These are phyloP conservation scores for Antheraea mylitta DNA, from an alignment of 1,140 invertebrate species.

Conservation along the genomic window DNA sequence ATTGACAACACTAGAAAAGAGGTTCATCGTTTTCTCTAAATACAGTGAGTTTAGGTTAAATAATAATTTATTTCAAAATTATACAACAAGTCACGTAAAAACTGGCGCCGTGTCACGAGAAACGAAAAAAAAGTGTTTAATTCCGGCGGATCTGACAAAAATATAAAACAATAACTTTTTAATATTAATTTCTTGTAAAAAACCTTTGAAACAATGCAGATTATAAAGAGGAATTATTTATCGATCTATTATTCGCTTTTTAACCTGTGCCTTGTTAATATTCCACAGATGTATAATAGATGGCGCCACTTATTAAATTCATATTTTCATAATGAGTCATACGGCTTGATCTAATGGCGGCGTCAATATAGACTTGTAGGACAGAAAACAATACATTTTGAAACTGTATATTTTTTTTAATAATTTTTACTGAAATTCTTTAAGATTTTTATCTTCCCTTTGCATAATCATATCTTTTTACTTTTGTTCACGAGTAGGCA, in stretches of 20 bases:
- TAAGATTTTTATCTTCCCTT: no score
- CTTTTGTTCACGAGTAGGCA: no score
- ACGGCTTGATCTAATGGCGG: background rate
- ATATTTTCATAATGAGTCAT: no score
- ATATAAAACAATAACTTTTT: constrained; percentile 35
- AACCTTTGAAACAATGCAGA: constrained; percentile 21
- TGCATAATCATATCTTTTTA: no score
- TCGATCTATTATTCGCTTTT: constrained; percentile 8
- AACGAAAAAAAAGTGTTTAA: constrained; percentile 12
- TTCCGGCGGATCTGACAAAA: constrained; percentile 42
- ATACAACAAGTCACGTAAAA: constrained; percentile 6
- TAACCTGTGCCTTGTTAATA: constrained; percentile 15
- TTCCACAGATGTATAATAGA: constrained; percentile 14
- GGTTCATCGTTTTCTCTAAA: no score
- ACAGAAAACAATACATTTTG: no score
- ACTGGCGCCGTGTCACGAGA: constrained; percentile 5
- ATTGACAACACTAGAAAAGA: no score
- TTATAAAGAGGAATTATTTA: constrained; percentile 20
- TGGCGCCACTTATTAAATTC: constrained; percentile 16
- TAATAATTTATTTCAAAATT: no score
- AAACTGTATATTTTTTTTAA: no score
- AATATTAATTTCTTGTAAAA: constrained; percentile 31
- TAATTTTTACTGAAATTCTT: no score
- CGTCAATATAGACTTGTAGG: no score
- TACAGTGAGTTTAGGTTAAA: no score